A percentile compares a stretch with the other conserved stretches of the same genome.
phyloP scores from a whole-genome alignment of 2,113 vertebrate genomes.

The Neopipo cinnamomea region DNA sequence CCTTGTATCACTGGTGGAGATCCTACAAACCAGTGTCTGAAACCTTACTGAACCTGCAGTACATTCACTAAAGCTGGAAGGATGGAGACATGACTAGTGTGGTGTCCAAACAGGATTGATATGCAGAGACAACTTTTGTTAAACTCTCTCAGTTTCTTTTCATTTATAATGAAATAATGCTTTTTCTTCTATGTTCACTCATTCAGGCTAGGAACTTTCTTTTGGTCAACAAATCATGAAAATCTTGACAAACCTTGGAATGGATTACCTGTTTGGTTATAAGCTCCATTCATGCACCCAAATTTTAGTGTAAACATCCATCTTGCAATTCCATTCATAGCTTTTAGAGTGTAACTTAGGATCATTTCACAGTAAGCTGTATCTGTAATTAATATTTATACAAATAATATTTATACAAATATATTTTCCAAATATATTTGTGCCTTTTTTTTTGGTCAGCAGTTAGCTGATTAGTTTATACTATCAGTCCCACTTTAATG shows the following conservation, averaged over 20 bases:
- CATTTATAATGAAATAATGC: neutral
- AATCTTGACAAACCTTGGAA: neutral
- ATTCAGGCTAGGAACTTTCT: neutral
- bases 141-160: neutral
- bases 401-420: neutral
- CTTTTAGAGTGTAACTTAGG: neutral
- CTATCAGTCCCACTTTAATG: neutral
- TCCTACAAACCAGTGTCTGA: neutral
- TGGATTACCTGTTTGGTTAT: neutral
- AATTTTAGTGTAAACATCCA: neutral
- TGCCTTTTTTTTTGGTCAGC: neutral
- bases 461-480: neutral
- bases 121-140: neutral
- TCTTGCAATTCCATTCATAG: neutral
- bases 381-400: neutral
- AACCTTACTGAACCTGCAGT: neutral
- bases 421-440: neutral
- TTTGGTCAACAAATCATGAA: neutral
- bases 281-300: neutral
- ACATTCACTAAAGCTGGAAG: neutral
- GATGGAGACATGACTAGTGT: neutral
- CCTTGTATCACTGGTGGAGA: neutral
- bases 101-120: neutral
- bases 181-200: neutral
- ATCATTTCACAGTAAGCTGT: neutral